Evolutionary conservation across 2,797 vertebrate genomes (phyloP).

Genomic region (Otolemur crassicaudatus): DNA sequence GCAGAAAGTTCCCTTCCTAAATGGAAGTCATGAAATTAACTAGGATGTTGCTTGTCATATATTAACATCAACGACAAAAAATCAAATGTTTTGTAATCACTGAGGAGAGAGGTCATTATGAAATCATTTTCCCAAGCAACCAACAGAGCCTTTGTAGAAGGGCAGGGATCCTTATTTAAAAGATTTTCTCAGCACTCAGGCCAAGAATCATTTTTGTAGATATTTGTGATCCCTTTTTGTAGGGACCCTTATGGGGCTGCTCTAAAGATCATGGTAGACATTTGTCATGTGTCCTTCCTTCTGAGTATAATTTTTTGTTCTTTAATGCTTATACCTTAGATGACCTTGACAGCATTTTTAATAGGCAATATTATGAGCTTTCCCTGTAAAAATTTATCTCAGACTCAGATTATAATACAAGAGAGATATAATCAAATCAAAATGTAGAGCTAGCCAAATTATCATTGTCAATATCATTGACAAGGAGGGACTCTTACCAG

Average conservation of each 20-base stretch:
- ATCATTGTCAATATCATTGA: not conserved
- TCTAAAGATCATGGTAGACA: not conserved
- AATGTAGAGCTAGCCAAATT: not conserved
- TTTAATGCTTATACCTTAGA: not conserved
- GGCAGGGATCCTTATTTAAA: not conserved
- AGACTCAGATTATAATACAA: not conserved
- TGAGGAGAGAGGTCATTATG: slow-evolving; percentile 34
- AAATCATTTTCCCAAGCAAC: not conserved
- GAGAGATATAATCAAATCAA: not conserved
- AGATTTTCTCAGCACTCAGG: not conserved
- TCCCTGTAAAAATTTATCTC: not conserved
- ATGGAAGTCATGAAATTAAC: slow-evolving; percentile 66
- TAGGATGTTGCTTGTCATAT: slow-evolving; percentile 26
- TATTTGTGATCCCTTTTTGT: not conserved
- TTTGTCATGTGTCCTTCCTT: not conserved
- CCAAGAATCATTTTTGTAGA: not conserved
- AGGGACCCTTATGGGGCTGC: not conserved
- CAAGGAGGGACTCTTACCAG: not conserved
- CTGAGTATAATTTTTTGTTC: not conserved
- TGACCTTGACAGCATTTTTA: not conserved
- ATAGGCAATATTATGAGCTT: not conserved
- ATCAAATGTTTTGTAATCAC: slow-evolving; percentile 11
- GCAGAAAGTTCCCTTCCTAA: slow-evolving; percentile 66
- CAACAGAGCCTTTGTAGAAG: not conserved
- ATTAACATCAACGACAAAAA: slow-evolving; percentile 25